Conservation (phyloP, 2,113 vertebrate genomes). For the Chloebia gouldiae region DNA sequence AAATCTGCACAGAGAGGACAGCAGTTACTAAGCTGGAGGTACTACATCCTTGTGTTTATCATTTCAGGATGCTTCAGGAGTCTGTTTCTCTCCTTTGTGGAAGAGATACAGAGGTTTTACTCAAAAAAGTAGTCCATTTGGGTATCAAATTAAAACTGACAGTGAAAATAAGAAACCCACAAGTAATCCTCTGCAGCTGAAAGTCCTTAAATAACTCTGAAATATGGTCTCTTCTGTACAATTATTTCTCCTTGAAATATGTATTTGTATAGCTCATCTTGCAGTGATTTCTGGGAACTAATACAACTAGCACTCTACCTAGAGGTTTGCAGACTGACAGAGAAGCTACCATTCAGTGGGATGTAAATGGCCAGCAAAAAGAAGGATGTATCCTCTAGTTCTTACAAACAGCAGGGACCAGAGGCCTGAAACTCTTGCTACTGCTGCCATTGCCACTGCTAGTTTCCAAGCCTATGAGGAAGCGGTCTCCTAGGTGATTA, state of each 20-base stretch:
- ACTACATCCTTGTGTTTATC: background rate
- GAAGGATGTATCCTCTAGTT: background rate
- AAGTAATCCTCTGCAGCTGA: background rate
- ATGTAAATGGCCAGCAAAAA: background rate
- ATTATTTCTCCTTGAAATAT: background rate
- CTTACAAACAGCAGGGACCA: background rate
- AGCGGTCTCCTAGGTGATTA: background rate
- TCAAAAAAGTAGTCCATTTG: background rate
- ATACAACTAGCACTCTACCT: background rate
- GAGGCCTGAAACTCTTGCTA: background rate
- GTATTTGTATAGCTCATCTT: background rate
- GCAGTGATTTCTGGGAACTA: background rate
- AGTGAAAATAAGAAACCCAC: background rate
- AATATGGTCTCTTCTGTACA: background rate
- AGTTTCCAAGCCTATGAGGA: background rate
- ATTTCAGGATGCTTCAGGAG: background rate
- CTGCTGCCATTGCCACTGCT: background rate
- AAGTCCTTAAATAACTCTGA: background rate
- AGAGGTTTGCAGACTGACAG: background rate
- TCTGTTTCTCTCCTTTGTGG: background rate
- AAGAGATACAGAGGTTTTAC: background rate
- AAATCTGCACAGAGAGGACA: background rate
- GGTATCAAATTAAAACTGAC: background rate
- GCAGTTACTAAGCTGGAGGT: background rate
- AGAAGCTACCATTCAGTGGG: background rate